These are phyloP conservation scores for Drosophila merina DNA, from an alignment of 2,888 invertebrate genomes.

Conservation along the genomic window DNA sequence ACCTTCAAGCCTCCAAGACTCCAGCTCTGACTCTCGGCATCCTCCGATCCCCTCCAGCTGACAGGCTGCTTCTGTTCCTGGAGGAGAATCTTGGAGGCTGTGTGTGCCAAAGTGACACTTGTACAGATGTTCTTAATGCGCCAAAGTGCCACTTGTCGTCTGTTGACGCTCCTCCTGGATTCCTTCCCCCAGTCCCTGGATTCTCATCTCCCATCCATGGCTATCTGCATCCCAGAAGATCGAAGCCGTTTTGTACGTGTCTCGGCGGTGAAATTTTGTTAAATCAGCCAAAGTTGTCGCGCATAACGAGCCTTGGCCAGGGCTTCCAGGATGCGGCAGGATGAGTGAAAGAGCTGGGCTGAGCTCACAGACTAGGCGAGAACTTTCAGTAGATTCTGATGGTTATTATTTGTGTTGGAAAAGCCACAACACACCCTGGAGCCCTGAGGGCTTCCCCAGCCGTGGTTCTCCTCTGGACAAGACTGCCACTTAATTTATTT, in stretches of 20 bases:
- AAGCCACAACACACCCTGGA: too few relatives aligned
- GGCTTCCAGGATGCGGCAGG: too few relatives aligned
- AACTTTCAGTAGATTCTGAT: too few relatives aligned
- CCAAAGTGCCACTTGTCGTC: constrained; percentile 80
- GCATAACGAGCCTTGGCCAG: neutral
- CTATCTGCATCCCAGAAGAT: constrained; percentile 44
- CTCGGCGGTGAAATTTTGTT: constrained; percentile 67
- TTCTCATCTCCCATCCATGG: neutral
- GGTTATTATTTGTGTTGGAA: too few relatives aligned
- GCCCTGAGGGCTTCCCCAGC: constrained; percentile 11
- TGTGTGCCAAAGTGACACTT: constrained; percentile 77
- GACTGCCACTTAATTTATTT: constrained; percentile 74
- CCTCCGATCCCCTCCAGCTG: constrained; percentile 6
- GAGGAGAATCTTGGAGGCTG: constrained; percentile 16
- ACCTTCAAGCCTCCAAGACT: constrained; percentile 12
- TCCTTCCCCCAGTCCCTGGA: neutral
- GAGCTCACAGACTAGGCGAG: too few relatives aligned
- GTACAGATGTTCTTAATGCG: constrained; percentile 79
- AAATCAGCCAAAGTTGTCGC: constrained; percentile 59
- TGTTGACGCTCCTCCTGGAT: constrained; percentile 60
- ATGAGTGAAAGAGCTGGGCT: too few relatives aligned
- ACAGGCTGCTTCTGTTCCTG: constrained; percentile 3
- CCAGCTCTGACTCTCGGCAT: neutral
- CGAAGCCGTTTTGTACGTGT: constrained; percentile 69
- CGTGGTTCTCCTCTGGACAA: constrained; percentile 26